Percentiles rank a stretch among this genome's conserved stretches.
These are phyloP conservation scores for Paedocypris micromegethes DNA, from an alignment of 2,797 vertebrate genomes.

Conservation along the genomic window DNA sequence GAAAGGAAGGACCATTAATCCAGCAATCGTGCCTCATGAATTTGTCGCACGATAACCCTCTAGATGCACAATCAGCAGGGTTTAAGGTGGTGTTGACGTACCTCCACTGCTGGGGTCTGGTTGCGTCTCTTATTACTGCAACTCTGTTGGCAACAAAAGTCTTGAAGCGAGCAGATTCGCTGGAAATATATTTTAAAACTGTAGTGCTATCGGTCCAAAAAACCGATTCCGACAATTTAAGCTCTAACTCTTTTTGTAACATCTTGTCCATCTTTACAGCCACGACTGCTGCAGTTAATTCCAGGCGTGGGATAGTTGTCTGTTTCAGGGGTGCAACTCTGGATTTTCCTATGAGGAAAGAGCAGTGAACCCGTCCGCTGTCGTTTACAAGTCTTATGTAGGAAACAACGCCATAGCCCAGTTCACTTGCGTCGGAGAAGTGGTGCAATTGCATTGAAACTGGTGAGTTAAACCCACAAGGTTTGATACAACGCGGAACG, in stretches of 20 bases:
- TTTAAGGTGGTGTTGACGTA: conserved; percentile 25
- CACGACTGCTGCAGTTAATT: conserved; percentile 14
- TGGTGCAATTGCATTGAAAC: neutral
- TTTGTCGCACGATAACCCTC: conserved; percentile 9
- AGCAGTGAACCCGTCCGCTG: neutral
- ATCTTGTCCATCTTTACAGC: conserved; percentile 11
- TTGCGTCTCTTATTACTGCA: conserved; percentile 16
- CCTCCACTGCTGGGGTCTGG: conserved; percentile 21
- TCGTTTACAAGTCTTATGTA: conserved; percentile 5
- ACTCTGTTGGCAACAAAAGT: conserved; percentile 31
- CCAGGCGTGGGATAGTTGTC: neutral
- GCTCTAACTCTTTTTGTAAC: conserved; percentile 7
- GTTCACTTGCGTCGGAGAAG: conserved; percentile 13
- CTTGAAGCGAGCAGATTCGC: conserved; percentile 26
- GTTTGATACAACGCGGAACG: neutral
- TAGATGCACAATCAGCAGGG: conserved; percentile 18
- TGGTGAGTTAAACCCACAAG: neutral
- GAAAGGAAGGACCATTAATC: conserved; percentile 1
- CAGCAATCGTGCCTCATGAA: neutral
- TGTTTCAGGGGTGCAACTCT: conserved; percentile 7
- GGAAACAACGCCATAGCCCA: conserved; percentile 2
- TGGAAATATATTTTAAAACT: conserved; percentile 31
- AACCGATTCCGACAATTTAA: neutral
- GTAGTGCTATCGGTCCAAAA: conserved; percentile 34
- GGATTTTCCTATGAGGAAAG: conserved; percentile 11